Evolutionary conservation across 2,888 invertebrate genomes (phyloP).

Genomic region (Spilarctia lutea): DNA sequence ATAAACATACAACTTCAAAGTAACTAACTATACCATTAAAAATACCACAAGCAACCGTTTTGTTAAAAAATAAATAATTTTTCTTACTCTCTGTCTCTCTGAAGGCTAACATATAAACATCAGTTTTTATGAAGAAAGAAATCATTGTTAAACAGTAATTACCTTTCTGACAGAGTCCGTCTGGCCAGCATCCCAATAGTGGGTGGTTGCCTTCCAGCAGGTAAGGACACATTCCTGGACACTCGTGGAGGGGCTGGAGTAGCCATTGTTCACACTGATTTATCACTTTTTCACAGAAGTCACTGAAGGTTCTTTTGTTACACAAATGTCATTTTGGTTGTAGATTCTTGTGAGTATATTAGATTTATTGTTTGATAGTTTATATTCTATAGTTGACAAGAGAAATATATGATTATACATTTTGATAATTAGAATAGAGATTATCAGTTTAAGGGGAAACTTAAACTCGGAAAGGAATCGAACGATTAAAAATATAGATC

Average conservation of each 20-base stretch:
- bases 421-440: no score
- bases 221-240: slow-evolving; percentile 80
- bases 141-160: slow-evolving; percentile 33
- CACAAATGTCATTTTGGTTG: slow-evolving; percentile 18
- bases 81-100: neutral
- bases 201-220: slow-evolving; percentile 81
- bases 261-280: slow-evolving; percentile 60
- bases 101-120: neutral
- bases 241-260: slow-evolving; percentile 77
- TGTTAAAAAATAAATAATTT: neutral
- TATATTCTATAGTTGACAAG: neutral
- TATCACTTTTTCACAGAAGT: slow-evolving; percentile 9
- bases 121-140: neutral
- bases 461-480: no score
- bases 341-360: neutral
- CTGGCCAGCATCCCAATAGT: slow-evolving; percentile 73
- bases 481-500: no score
- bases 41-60: neutral
- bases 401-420: no score
- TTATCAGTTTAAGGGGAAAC: no score
- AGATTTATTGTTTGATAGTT: neutral
- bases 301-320: slow-evolving; percentile 4
- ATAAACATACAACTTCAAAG: neutral
- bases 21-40: neutral
- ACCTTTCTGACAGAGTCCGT: slow-evolving; percentile 82